Conservation (phyloP, 30 jellyfish, hydroid and myxozoan genomes). For the Aurelia aurita region DNA sequence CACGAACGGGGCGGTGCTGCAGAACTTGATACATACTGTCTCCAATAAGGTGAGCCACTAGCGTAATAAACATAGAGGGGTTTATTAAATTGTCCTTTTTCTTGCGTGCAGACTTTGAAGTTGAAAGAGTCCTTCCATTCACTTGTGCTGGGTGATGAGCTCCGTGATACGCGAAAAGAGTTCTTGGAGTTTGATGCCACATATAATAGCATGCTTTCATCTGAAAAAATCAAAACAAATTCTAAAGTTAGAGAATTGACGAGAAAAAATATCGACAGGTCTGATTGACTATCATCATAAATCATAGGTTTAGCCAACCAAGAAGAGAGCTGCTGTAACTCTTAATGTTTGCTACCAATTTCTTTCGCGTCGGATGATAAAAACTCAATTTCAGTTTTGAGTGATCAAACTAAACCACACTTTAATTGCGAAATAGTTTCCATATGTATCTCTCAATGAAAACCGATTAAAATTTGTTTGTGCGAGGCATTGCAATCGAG, state of each 20-base stretch:
- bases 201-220: slow-evolving; percentile 70
- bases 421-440: no score
- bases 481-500: no score
- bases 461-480: no score
- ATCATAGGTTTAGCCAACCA: no score
- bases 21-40: slow-evolving; percentile 84
- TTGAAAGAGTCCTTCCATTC: slow-evolving; percentile 93
- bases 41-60: slow-evolving; percentile 97
- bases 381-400: not conserved
- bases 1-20: slow-evolving; percentile 81
- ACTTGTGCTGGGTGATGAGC: slow-evolving; percentile 72
- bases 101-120: slow-evolving; percentile 61
- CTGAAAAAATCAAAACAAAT: slow-evolving; percentile 8
- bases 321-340: no score
- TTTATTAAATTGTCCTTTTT: slow-evolving; percentile 63
- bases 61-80: slow-evolving; percentile 87
- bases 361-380: not conserved
- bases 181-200: slow-evolving; percentile 75
- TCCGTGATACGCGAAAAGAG: slow-evolving; percentile 77
- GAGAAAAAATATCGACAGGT: no score
- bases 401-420: not conserved
- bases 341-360: no score
- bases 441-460: no score
- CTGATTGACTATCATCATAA: no score
- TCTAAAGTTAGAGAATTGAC: no score